Evolutionary conservation across 2,888 invertebrate species (phyloP), one percentile per base, ranked within the genome.

Genomic region (Volucella zonaria): DNA sequence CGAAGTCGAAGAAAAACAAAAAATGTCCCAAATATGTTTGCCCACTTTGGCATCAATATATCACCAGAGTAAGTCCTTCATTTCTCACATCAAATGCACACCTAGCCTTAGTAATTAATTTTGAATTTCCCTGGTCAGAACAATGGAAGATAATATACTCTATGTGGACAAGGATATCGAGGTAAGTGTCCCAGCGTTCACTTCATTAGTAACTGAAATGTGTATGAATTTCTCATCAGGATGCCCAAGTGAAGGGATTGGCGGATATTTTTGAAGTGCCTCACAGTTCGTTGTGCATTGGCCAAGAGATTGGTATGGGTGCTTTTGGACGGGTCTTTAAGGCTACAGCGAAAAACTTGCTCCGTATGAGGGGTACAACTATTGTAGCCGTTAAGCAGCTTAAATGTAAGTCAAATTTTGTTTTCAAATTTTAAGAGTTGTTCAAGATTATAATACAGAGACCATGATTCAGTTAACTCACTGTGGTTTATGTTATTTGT

Each of bases 321-420:
- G 95, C 96, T 8, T 96, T 96, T 89, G 96, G 96, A 0, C 93
- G 93, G 56, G 96, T 96, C 0, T 95, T 94, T 89, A 93, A 94
- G 18, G 96, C 95, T 0, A 93, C 93, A 1, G 93, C 95, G 6
- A 93, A 93, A 74, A 93, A 92, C 61, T 89, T 93, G 38, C 88
- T 89, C 0, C 92, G 92, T 1, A 92, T 93, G 89, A 92, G 93
- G 88, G 89, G 94, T 89, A 89, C 93, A 89, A 88, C 93, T 12
- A 92, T 93, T 0, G 96, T 96, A 0, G 96, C 96, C 8, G 95
- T 96, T 9, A 96, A 96, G 89, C 95, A 95, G 91, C 91, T 96
- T 0, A 94, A 94, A 92, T 94, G 96, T 80, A 11, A 80, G 80
- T 74, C 11, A 11, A 40, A 40, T 0, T 14, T 38, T 70, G 8